These are phyloP conservation scores for Micrasema minimum DNA, from an alignment of 1,140 invertebrate species.

Conservation along the genomic window DNA sequence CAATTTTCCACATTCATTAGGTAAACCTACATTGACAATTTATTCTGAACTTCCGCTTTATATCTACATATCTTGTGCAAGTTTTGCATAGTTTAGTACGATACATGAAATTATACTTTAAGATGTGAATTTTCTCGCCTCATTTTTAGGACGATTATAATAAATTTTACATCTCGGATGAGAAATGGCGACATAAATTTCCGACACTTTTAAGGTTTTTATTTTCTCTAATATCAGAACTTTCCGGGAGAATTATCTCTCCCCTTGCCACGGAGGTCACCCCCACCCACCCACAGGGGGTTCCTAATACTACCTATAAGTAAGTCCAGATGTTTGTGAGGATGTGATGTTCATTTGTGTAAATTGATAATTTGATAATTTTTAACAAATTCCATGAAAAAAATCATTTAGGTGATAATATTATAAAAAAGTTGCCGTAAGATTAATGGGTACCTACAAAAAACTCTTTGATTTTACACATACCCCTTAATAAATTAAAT, in stretches of 20 bases:
- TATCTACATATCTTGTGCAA: no score
- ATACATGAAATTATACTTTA: neutral
- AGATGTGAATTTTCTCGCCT: slow-evolving; percentile 19
- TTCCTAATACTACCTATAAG: neutral
- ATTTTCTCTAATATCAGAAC: slow-evolving; percentile 5
- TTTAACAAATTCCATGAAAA: no score
- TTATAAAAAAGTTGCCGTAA: no score
- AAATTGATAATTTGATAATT: neutral
- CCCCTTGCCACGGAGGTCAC: neutral
- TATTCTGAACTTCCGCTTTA: no score
- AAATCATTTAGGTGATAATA: no score
- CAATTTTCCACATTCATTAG: no score
- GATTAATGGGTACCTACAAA: no score
- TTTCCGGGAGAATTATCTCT: neutral
- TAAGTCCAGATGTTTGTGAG: slow-evolving; percentile 3
- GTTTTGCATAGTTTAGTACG: neutral
- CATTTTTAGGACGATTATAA: slow-evolving; percentile 21
- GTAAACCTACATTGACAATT: no score
- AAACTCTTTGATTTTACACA: no score
- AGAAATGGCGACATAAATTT: slow-evolving; percentile 29
- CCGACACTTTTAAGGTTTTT: slow-evolving; percentile 21
- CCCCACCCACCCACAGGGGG: neutral
- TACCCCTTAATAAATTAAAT: no score
- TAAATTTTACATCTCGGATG: slow-evolving; percentile 9
- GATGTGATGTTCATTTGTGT: neutral